Conservation (phyloP, 1,140 invertebrate genomes). For the Panagrolaimus sp. region DNA sequence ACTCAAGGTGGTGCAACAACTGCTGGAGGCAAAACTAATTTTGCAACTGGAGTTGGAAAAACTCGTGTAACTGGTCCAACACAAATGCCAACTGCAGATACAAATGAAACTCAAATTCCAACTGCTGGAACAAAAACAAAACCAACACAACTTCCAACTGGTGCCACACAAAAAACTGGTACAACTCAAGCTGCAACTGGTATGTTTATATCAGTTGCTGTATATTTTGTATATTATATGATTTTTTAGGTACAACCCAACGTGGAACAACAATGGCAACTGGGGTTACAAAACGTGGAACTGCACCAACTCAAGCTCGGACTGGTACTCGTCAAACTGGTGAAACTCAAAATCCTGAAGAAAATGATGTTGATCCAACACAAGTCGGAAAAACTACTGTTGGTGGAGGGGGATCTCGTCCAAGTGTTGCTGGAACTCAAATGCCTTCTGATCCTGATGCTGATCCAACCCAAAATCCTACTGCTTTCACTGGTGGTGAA, state of each 20-base stretch:
- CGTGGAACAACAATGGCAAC: neutral
- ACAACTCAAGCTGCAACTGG: too few relatives aligned
- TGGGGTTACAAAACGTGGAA: neutral
- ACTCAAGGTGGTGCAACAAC: neutral
- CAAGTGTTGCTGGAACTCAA: too few relatives aligned
- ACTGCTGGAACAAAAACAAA: too few relatives aligned
- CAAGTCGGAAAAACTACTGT: too few relatives aligned
- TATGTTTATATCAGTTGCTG: neutral
- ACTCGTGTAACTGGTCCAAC: conserved; percentile 1
- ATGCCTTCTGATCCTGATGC: too few relatives aligned
- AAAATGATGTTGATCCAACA: too few relatives aligned
- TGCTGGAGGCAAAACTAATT: neutral
- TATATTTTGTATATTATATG: neutral
- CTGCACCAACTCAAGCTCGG: neutral
- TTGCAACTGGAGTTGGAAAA: neutral
- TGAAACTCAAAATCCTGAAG: neutral
- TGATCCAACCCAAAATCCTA: too few relatives aligned
- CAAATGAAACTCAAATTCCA: neutral
- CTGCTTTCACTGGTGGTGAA: too few relatives aligned
- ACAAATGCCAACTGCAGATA: conserved; percentile 5
- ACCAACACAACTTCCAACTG: too few relatives aligned
- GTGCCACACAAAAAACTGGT: too few relatives aligned
- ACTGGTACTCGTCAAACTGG: neutral
- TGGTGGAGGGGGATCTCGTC: too few relatives aligned
- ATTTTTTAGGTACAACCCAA: neutral